Percentiles rank a stretch among this genome's conserved stretches.
phyloP scores from a whole-genome alignment of 1,140 invertebrate species.

The Diorhabda carinulata region DNA sequence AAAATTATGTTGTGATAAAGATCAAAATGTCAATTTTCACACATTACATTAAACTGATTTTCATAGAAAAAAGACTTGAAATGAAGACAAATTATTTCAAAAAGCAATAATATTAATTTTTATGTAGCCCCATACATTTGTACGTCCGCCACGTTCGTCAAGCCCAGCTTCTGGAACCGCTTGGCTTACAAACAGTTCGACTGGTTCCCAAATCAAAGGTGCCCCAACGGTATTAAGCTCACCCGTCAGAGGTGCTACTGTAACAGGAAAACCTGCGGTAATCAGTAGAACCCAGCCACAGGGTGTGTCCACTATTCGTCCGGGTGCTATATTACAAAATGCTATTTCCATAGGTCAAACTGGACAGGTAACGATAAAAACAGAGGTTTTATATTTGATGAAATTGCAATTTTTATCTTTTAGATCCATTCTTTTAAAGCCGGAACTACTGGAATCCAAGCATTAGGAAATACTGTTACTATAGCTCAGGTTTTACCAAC shows the following conservation, averaged over 20 bases:
- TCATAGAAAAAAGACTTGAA: no score
- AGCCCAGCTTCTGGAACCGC: constrained; percentile 45
- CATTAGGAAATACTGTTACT: constrained; percentile 41
- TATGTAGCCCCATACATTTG: constrained; percentile 13
- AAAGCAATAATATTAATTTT: not conserved
- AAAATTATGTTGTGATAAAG: no score
- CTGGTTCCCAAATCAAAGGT: constrained; percentile 44
- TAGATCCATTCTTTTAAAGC: constrained; percentile 44
- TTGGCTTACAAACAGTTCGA: constrained; percentile 42
- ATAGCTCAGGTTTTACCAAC: constrained; percentile 43
- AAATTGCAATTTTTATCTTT: constrained; percentile 7
- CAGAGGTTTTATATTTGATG: not conserved
- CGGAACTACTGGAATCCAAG: constrained; percentile 34
- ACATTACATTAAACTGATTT: no score
- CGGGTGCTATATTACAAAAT: constrained; percentile 42
- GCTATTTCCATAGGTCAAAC: constrained; percentile 42
- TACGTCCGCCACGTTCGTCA: constrained; percentile 31
- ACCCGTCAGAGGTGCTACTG: constrained; percentile 40
- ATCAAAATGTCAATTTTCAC: no score
- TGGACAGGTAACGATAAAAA: constrained; percentile 17
- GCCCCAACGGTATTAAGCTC: constrained; percentile 41
- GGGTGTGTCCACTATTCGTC: constrained; percentile 36
- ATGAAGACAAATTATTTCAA: no score
- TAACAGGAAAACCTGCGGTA: constrained; percentile 39
- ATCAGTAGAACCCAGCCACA: constrained; percentile 38